Base-by-base conservation (phyloP, 2,797 vertebrate species). In the Periophthalmus magnuspinnatus region DNA sequence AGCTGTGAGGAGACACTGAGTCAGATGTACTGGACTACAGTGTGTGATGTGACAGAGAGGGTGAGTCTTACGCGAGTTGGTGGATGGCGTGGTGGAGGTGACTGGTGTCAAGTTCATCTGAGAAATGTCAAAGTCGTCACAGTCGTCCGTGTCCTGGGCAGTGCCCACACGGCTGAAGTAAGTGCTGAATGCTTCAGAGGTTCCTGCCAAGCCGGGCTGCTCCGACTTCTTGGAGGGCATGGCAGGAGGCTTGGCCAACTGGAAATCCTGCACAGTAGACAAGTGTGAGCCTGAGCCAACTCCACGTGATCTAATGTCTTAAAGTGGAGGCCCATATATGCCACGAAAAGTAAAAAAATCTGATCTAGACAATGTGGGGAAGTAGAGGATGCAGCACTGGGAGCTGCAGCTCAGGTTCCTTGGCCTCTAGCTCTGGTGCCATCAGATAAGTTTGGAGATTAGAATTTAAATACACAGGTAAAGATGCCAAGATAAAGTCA, bases 71-170 rank as follows among this genome's bases (percentile, higher is more conserved):
- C 97, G 97, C 86, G 97, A 99, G 91, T 98, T 98, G 83, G 97
- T 99, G 71, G 97, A 99, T 21, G 97, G 97, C 6, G 97, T 98
- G 1, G 97, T 99, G 87, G 97, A 99, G 85, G 97, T 98, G 94
- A 98, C 95, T 33, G 97, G 97, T 47, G 97, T 99, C 93, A 99
- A 95, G 88, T 98, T 99, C 95, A 99, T 95, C 88, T 98, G 97
- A 84, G 97, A 98, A 91, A 99, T 99, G 93, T 99, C 97, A 73
- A 98, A 98, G 93, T 99, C 97, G 72, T 98, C 97, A 90, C 96
- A 97, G 95, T 99, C 97, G 66, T 99, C 97, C 57, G 95, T 94
- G 86, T 99, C 97, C 93, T 97, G 96, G 82, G 95, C 95, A 80
- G 97, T 93, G 90, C 97, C 97, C 90, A 99, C 97, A 86, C 97